Evolutionary conservation across 2,888 invertebrate genomes (phyloP), one percentile per base, ranked within the genome.

Genomic region (Polydrusus cervinus): DNA sequence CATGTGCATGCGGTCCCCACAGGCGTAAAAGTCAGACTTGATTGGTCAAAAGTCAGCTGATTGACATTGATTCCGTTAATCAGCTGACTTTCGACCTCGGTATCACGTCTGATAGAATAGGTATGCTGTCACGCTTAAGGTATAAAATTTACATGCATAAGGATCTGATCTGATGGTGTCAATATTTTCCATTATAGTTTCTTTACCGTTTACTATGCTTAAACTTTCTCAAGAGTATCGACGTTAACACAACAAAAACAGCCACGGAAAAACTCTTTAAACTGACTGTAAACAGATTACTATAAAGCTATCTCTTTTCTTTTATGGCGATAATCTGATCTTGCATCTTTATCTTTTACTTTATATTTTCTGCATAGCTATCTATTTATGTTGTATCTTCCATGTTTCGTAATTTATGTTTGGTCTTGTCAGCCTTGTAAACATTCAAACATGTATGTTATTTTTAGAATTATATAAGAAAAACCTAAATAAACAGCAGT

Each of bases 401-500:
- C 25, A 53, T 53, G 53, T 53, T 53, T 53, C 53, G 53, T 53
- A 53, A 53, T 53, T 51, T 51, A 20, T 53, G 18, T 51, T 51
- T 53, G 3, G 34, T 10, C 34, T 34, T 8, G 25, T 53, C 25
- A 53, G 20, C 11, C 13, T 53, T 47, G 13, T 16, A n/a, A 47
- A 16, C n/a, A 16, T 47, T 47, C 16, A n/a, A 47, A 16, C 8
- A 9, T 16, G 13, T 51, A 51, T 18, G 25, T 30, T 25, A 53
- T 53, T 53, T 53, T 30, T 25, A n/a, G 25, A 53, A 53, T 53
- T 53, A 53, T 53, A 30, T 53, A 53, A 53, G n/a, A 8, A 53
- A 53, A 30, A 51, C 6, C 7, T 8, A 49, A 16, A 49, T 16
- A 45, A 45, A 45, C 8, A 34, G 25, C 25, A 5, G 25, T 25